Evolutionary conservation across 2,113 vertebrate species (phyloP).

Genomic region (Dicaeum eximium): DNA sequence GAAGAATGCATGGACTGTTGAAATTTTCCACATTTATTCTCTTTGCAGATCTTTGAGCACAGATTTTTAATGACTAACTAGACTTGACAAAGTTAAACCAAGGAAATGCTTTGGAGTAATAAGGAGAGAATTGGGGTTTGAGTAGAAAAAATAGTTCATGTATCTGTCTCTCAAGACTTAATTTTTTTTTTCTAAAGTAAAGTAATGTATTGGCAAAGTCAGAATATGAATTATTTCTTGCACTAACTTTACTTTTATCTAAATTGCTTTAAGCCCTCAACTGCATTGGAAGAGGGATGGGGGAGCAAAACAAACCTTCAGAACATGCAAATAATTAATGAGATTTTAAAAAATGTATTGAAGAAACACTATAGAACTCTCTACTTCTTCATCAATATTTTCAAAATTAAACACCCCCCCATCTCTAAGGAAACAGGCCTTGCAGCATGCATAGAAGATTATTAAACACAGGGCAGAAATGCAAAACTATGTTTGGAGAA

Average conservation of each 20-base stretch:
- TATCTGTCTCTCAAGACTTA: neutral
- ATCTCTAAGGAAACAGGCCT: neutral
- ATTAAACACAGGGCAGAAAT: neutral
- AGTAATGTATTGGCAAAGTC: neutral
- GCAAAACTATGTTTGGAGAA: neutral
- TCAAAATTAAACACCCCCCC: neutral
- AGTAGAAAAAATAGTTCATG: neutral
- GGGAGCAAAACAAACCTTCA: neutral
- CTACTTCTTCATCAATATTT: neutral
- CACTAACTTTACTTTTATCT: neutral
- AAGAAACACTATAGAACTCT: neutral
- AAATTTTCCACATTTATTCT: neutral
- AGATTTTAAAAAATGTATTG: neutral
- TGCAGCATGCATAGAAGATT: neutral
- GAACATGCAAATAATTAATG: constrained; percentile 56
- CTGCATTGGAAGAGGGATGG: neutral
- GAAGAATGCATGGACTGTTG: neutral
- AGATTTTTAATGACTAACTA: neutral
- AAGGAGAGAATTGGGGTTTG: neutral
- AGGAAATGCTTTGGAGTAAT: neutral
- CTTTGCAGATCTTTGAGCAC: neutral
- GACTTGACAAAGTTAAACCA: neutral
- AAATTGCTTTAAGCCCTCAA: constrained; percentile 23
- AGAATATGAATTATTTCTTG: constrained; percentile 43
- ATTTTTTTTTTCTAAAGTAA: neutral